These are phyloP conservation scores for Carassius carassius DNA, from an alignment of 2,113 vertebrate species.

Conservation along the genomic window DNA sequence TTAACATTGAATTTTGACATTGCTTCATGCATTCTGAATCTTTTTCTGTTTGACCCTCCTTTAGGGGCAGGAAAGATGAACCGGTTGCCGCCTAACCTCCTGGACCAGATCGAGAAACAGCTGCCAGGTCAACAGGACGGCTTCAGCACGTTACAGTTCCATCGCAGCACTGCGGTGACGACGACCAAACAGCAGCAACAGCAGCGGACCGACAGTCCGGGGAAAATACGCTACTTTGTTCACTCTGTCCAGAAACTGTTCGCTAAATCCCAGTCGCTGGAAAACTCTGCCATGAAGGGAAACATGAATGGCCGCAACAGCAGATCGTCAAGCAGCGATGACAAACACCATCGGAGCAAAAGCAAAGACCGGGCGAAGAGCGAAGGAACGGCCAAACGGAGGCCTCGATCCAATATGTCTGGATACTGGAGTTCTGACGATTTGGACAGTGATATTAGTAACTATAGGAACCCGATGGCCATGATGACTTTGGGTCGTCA, in stretches of 20 bases:
- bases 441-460: constrained; percentile 89
- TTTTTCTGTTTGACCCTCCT: neutral
- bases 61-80: constrained; percentile 84
- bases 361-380: constrained; percentile 95
- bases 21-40: neutral
- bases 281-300: constrained; percentile 84
- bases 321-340: constrained; percentile 75
- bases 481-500: constrained; percentile 89
- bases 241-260: constrained; percentile 96
- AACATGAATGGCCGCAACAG: constrained; percentile 82
- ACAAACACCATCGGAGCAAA: constrained; percentile 92
- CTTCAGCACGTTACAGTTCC: constrained; percentile 97
- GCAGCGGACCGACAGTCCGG: constrained; percentile 93
- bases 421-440: constrained; percentile 99
- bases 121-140: constrained; percentile 90
- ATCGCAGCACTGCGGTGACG: constrained; percentile 75
- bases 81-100: constrained; percentile 86
- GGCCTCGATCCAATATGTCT: constrained; percentile 93
- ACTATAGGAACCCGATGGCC: constrained; percentile 87
- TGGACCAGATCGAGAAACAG: constrained; percentile 98
- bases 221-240: constrained; percentile 94
- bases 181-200: constrained; percentile 84
- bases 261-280: constrained; percentile 86
- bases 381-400: constrained; percentile 85
- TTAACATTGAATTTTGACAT: too few species aligned